Conservation (phyloP, 2,888 invertebrate genomes). For the Lissonota sp. region DNA sequence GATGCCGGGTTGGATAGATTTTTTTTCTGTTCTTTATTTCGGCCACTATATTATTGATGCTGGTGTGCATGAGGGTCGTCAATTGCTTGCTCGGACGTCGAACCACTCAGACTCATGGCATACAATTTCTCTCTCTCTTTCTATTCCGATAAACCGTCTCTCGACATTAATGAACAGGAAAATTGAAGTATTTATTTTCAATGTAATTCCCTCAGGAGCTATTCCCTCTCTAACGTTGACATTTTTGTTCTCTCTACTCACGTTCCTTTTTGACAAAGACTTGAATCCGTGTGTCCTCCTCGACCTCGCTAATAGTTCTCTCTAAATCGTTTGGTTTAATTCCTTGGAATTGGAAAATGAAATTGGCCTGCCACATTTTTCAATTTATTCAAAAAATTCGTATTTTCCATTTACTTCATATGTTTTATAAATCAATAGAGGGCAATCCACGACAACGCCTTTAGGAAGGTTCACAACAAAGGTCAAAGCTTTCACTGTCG, state of each 20-base stretch:
- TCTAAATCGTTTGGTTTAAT: background rate
- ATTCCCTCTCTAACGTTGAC: slow-evolving; percentile 11
- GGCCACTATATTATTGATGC: slow-evolving; percentile 26
- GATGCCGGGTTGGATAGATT: slow-evolving; percentile 29
- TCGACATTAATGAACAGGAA: slow-evolving; percentile 48
- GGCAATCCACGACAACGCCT: slow-evolving; percentile 15
- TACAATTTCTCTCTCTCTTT: slow-evolving; percentile 8
- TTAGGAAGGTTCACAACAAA: slow-evolving; percentile 17
- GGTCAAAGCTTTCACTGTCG: slow-evolving; percentile 21
- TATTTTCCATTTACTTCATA: no score
- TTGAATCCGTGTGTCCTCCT: background rate
- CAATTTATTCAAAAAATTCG: background rate
- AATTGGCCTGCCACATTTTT: background rate
- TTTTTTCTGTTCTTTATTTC: slow-evolving; percentile 33
- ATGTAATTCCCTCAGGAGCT: slow-evolving; percentile 3
- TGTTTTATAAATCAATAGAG: no score
- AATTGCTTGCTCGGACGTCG: slow-evolving; percentile 45
- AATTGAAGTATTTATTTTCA: slow-evolving; percentile 52
- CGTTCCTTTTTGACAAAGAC: no score
- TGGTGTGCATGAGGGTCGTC: slow-evolving; percentile 21
- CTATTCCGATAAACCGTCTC: slow-evolving; percentile 31
- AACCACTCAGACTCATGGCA: slow-evolving; percentile 32
- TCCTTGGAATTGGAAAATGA: background rate
- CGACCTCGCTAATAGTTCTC: background rate
- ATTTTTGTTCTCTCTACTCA: slow-evolving; percentile 8